Base-by-base conservation (phyloP, 2,888 invertebrate genomes). In the Chromoteleia sp. region DNA sequence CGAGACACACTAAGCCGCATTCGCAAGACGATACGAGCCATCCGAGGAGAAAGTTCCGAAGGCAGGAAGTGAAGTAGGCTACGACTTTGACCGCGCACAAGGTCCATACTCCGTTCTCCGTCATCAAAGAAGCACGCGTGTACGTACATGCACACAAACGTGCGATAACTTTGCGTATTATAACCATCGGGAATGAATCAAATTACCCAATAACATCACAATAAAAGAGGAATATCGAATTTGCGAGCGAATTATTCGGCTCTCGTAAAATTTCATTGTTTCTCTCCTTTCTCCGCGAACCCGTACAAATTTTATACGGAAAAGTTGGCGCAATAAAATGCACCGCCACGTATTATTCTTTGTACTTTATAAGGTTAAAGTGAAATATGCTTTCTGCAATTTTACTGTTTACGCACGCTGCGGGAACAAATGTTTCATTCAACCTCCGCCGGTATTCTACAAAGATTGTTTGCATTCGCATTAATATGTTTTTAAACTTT, bases 21-120 rank as follows among this genome's bases (percentile, higher is more conserved):
- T 83, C 82, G 50, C 80, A 77, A 77, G 77, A 74, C 77, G 79
- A 78, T 78, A 83, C 79, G 70, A 78, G 67, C 76, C 70, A 77
- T 71, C 30, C 83, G 88, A 89, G 91, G 91, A 90, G 91, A 91
- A 91, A 91, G 91, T 91, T 90, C 84, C 86, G 84, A 86, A 86
- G 88, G 87, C 88, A 89, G 89, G 87, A 89, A 89, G 88, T 89
- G 88, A 91, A 91, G 91, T 91, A 91, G 91, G 91, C 88, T 91
- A 91, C 90, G 91, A 91, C 91, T 91, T 91, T 91, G 91, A 91
- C 91, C 91, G 91, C 89, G 88, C 89, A 86, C 91, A 91, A 91
- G 91, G 91, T 91, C 91, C 90, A 90, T 88, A 89, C 89, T 84
- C 85, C 85, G 56, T 76, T 81, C 83, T 59, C 71, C 78, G 50